phyloP scores from a whole-genome alignment of 92 coral and sea anemone species.

The Chrysogorgia sp. region DNA sequence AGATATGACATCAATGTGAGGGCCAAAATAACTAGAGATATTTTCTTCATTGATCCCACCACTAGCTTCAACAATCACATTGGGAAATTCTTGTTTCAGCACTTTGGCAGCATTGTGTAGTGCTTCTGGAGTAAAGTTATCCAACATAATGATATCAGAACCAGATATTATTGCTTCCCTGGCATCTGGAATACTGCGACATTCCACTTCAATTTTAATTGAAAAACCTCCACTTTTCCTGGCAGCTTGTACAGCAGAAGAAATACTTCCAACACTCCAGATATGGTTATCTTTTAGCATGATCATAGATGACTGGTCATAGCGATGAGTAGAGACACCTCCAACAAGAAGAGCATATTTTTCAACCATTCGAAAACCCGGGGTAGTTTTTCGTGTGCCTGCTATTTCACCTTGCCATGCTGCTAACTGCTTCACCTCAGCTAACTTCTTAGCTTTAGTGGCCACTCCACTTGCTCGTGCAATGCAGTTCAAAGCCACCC shows the following conservation, averaged over 20 bases:
- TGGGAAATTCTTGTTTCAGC: slow-evolving; percentile 79
- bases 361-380: slow-evolving; percentile 96
- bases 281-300: slow-evolving; percentile 98
- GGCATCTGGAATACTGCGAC: slow-evolving; percentile 88
- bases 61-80: slow-evolving; percentile 87
- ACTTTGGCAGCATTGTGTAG: slow-evolving; percentile 76
- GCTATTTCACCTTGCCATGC: slow-evolving; percentile 94
- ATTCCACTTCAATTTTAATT: slow-evolving; percentile 94
- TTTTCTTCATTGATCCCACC: slow-evolving; percentile 81
- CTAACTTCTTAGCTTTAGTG: slow-evolving; percentile 73
- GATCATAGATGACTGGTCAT: slow-evolving; percentile 89
- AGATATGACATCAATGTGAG: slow-evolving; percentile 83
- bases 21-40: slow-evolving; percentile 79
- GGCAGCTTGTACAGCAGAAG: slow-evolving; percentile 79
- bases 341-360: slow-evolving; percentile 93
- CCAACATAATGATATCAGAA: slow-evolving; percentile 92
- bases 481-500: slow-evolving; percentile 89
- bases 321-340: slow-evolving; percentile 92
- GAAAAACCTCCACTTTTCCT: slow-evolving; percentile 89
- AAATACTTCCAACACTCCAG: slow-evolving; percentile 85
- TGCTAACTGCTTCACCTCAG: slow-evolving; percentile 62
- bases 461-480: slow-evolving; percentile 96
- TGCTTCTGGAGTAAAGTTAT: slow-evolving; percentile 80
- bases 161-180: slow-evolving; percentile 84
- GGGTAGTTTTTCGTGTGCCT: slow-evolving; percentile 95